phyloP scores from a whole-genome alignment of 1,140 invertebrate species.

The Aporrectodea caliginosa region DNA sequence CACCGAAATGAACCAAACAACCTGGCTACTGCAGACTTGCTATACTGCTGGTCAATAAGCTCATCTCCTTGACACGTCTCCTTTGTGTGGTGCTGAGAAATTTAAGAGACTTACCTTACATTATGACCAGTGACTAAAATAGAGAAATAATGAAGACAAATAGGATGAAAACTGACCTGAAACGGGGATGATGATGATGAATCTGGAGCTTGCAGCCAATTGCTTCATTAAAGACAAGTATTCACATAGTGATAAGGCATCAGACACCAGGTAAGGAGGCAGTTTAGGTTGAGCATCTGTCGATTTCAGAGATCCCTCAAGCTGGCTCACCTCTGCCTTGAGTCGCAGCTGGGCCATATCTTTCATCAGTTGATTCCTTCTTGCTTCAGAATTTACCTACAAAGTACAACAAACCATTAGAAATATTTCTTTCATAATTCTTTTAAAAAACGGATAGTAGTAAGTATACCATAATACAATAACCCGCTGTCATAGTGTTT shows the following conservation, averaged over 20 bases:
- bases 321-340: constrained; percentile 66
- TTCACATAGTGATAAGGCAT: constrained; percentile 68
- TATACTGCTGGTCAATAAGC: too few species aligned
- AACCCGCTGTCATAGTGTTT: too few species aligned
- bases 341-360: constrained; percentile 73
- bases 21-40: too few species aligned
- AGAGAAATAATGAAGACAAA: too few species aligned
- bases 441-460: too few species aligned
- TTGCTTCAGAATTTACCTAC: constrained; percentile 48
- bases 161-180: constrained; percentile 67
- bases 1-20: too few species aligned
- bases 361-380: constrained; percentile 64
- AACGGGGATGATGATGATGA: constrained; percentile 74
- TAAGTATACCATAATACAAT: too few species aligned
- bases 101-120: too few species aligned
- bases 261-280: constrained; percentile 72
- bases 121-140: too few species aligned
- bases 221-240: constrained; percentile 72
- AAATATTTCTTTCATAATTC: too few species aligned
- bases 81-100: too few species aligned
- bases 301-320: constrained; percentile 61
- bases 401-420: constrained; percentile 33
- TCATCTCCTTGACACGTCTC: too few species aligned
- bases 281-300: constrained; percentile 54
- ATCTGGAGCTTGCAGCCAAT: constrained; percentile 69